Evolutionary conservation across 2,113 vertebrate genomes (phyloP), one percentile per base, ranked within the genome.

Genomic region (Nibea albiflora): DNA sequence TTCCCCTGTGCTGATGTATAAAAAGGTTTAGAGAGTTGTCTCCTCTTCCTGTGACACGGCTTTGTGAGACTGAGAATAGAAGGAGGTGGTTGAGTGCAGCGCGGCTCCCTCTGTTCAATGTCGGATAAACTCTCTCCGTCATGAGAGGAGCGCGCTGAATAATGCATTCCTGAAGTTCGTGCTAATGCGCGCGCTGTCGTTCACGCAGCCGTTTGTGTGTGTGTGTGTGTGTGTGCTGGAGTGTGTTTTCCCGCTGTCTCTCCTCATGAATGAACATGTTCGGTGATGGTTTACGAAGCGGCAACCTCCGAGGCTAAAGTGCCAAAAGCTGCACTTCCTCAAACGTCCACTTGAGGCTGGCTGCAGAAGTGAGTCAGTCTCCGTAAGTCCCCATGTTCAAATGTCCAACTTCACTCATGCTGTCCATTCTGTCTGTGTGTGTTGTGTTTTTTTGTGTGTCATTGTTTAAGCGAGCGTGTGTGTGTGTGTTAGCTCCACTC

Each of bases 401-500:
- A 31, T 39, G 35, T 39, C 35, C 35, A 39, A 39, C 35, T 9
- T 39, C 35, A 39, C 31, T 31, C 31, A 31, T 6, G 31, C 31
- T 31, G 31, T 5, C 31, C 31, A 31, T 31, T 31, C 62, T 6
- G 28, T 68, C 47, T 44, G 68, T 57, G 5, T 35, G 14, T 16
- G 4, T 61, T 64, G 70, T 67, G 65, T 61, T 19, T 63, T 4
- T 73, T 67, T 58, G 75, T 65, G 70, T 77, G 65, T 74, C 50
- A 39, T 68, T 26, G 14, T 81, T 75, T 80, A 28, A 52, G 76
- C 58, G 8, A 19, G 70, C 11, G 60, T 53, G 56, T 9, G 35
- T 39, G 70, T 47, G 80, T 79, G 65, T 83, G 74, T 85, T 63
- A 46, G 67, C 68, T 84, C 73, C 77, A 66, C 80, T 88, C 62